Conservation (phyloP, 1,140 invertebrate genomes). For the Teleogryllus occipitalis region DNA sequence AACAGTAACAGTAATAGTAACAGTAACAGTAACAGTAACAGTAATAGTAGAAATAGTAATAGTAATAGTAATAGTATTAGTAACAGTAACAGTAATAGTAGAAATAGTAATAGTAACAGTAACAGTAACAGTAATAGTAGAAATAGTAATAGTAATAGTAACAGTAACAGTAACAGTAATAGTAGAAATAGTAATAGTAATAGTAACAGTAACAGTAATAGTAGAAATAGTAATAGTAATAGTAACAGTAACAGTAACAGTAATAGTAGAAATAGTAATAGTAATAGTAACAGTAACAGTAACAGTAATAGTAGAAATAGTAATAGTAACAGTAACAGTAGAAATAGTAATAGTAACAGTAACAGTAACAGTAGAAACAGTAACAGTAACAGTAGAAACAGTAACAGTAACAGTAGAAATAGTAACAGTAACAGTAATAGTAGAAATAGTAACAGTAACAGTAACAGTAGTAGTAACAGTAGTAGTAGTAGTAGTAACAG, state of each 20-base stretch:
- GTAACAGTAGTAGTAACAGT: not conserved
- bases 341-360: too few relatives aligned
- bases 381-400: not conserved
- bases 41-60: slow-evolving; percentile 20
- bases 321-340: too few relatives aligned
- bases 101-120: too few relatives aligned
- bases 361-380: not conserved
- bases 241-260: not conserved
- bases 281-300: not conserved
- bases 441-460: too few relatives aligned
- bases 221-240: slow-evolving; percentile 12
- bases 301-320: too few relatives aligned
- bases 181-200: too few relatives aligned
- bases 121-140: too few relatives aligned
- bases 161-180: slow-evolving; percentile 10
- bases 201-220: too few relatives aligned
- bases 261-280: too few relatives aligned
- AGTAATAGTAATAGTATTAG: slow-evolving; percentile 25
- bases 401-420: too few relatives aligned
- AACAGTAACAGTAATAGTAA: slow-evolving; percentile 5
- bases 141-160: slow-evolving; percentile 16
- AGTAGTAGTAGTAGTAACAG: not conserved
- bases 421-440: too few relatives aligned
- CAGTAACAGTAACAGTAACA: not conserved
- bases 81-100: slow-evolving; percentile 24